Percentiles rank a stretch among this genome's conserved stretches.
Evolutionary conservation across 2,797 vertebrate genomes (phyloP).

Genomic region (Dryobates pubescens): DNA sequence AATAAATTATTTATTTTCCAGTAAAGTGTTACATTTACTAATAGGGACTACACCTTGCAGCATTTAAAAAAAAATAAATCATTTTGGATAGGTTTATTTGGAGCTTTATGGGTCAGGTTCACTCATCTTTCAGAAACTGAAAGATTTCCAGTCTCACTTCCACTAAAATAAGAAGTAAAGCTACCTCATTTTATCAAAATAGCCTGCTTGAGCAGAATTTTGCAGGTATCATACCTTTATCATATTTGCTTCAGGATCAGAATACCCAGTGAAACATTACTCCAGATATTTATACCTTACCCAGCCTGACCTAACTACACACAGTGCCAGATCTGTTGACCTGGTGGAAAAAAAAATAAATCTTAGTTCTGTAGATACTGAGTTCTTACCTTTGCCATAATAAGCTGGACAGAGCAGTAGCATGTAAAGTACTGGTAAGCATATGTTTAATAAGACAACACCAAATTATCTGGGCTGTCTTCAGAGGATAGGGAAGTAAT

Average conservation of each 20-base stretch:
- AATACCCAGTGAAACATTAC: not conserved
- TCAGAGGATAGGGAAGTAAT: not conserved
- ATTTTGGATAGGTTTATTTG: not conserved
- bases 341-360: not conserved
- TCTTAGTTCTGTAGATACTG: rapidly evolving
- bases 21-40: not conserved
- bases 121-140: not conserved
- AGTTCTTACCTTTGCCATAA: not conserved
- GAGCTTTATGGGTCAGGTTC: not conserved
- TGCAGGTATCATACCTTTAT: not conserved
- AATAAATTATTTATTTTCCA: not conserved
- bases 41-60: not conserved
- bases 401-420: not conserved
- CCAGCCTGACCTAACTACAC: not conserved
- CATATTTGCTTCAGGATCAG: not conserved
- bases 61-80: not conserved
- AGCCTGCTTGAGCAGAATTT: not conserved
- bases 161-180: not conserved
- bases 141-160: not conserved
- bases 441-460: not conserved
- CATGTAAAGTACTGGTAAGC: not conserved
- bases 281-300: not conserved
- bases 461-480: not conserved
- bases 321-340: not conserved
- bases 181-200: not conserved